Conservation (phyloP, 92 coral and sea anemone genomes). For the Diadumene lineata region DNA sequence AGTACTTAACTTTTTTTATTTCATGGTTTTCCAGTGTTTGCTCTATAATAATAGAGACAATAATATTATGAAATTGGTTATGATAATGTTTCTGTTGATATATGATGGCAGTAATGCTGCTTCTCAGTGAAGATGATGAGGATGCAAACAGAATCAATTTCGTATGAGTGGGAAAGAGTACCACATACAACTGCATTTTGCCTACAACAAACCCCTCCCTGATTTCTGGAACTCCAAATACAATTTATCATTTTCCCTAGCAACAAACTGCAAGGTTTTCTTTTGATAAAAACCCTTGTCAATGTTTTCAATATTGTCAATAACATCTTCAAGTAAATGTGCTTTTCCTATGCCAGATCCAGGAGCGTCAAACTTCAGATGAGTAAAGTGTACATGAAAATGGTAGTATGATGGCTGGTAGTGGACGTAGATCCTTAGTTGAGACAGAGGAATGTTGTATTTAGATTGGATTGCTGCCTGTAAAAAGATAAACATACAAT, state of each 20-base stretch:
- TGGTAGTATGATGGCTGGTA: conserved; percentile 98
- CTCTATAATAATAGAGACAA: too few relatives aligned
- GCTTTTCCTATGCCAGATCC: conserved; percentile 88
- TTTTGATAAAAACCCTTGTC: conserved; percentile 73
- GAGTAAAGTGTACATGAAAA: conserved; percentile 94
- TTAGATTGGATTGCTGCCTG: conserved; percentile 72
- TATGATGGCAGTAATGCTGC: too few relatives aligned
- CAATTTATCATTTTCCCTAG: conserved; percentile 78
- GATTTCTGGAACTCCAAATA: conserved; percentile 50
- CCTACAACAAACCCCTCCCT: conserved; percentile 24
- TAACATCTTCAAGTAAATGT: conserved; percentile 86
- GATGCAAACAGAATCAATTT: background rate
- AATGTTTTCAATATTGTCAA: conserved; percentile 88
- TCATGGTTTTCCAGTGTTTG: too few relatives aligned
- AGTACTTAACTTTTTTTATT: too few relatives aligned
- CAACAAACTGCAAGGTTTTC: conserved; percentile 73
- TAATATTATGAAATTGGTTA: too few relatives aligned
- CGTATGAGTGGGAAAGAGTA: too few relatives aligned
- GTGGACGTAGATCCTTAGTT: conserved; percentile 86
- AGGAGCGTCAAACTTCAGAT: conserved; percentile 88
- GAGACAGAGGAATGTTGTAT: conserved; percentile 71
- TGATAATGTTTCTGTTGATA: too few relatives aligned
- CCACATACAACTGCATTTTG: too few relatives aligned
- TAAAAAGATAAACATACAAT: too few relatives aligned
- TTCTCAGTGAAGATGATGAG: background rate